phyloP scores from a whole-genome alignment of 2,113 vertebrate species.

The Daphoenositta chrysoptera region DNA sequence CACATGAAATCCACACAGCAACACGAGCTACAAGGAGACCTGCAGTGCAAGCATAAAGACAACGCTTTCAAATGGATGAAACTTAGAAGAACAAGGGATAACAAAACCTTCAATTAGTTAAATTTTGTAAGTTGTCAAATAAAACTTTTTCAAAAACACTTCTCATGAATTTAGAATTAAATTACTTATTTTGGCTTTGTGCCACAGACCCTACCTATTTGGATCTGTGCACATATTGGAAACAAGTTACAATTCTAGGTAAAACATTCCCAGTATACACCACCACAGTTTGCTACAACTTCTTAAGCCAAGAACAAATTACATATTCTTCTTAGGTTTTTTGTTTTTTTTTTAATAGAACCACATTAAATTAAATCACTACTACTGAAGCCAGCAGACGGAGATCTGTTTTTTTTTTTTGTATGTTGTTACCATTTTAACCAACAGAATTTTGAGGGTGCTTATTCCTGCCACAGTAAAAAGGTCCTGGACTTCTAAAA shows the following conservation, averaged over 20 bases:
- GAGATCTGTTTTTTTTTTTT: too few species aligned
- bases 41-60: background rate
- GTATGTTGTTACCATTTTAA: background rate
- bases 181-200: background rate
- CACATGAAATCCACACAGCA: background rate
- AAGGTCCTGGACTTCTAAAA: background rate
- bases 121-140: background rate
- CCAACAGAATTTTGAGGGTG: background rate
- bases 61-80: background rate
- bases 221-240: background rate
- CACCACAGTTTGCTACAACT: background rate
- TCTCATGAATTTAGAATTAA: background rate
- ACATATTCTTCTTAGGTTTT: background rate
- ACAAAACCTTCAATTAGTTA: background rate
- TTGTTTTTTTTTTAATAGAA: background rate
- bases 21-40: accelerated
- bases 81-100: background rate
- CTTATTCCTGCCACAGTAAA: background rate
- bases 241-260: background rate
- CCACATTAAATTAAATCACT: background rate
- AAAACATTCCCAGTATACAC: background rate
- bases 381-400: accelerated
- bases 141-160: background rate
- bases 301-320: background rate
- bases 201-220: background rate